These are phyloP conservation scores for Metridium senile DNA, from an alignment of 92 coral and sea anemone species.

Conservation along the genomic window DNA sequence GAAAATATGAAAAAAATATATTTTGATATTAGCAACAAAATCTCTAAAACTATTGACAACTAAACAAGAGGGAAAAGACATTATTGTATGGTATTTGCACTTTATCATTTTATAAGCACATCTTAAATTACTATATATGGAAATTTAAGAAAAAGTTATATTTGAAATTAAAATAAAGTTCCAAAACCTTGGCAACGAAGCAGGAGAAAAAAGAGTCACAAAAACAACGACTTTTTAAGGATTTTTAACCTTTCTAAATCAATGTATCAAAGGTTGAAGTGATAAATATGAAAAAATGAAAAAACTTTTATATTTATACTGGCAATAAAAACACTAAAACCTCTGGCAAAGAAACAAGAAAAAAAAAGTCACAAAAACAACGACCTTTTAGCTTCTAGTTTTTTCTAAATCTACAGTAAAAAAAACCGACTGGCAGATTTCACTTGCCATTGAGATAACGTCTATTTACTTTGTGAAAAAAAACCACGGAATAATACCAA, in stretches of 20 bases:
- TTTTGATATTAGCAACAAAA: no score
- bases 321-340: constrained; percentile 1
- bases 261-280: no score
- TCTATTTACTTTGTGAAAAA: background rate
- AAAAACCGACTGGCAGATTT: constrained; percentile 10
- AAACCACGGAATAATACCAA: background rate
- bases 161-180: no score
- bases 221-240: constrained; percentile 15
- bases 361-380: constrained; percentile 1
- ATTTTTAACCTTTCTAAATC: background rate
- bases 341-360: background rate
- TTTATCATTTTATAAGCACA: background rate
- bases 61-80: no score
- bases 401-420: constrained; percentile 1
- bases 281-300: no score
- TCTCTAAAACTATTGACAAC: no score
- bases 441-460: background rate
- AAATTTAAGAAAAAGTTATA: no score
- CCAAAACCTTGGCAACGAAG: background rate
- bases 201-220: background rate
- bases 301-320: no score
- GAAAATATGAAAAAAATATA: no score
- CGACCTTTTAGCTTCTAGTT: background rate
- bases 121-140: no score
- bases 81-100: background rate